Evolutionary conservation across 37 sponge, comb jelly and placozoan genomes (phyloP).

Genomic region (Diacarnus erythraeanus): DNA sequence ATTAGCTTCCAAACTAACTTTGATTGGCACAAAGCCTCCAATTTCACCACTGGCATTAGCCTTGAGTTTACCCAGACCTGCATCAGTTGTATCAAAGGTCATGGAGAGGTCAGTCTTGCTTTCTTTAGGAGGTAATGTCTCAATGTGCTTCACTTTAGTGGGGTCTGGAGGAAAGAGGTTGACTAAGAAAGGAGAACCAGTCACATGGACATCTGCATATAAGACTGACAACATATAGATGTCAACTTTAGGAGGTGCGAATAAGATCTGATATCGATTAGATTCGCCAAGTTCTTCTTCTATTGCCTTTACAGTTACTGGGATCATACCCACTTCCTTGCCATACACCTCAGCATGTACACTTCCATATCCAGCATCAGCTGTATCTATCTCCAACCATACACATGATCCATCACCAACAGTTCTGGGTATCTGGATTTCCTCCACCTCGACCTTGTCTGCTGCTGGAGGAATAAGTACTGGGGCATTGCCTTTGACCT

Average conservation of each 20-base stretch:
- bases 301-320: slow-evolving; percentile 2
- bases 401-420: slow-evolving; percentile 7
- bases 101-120: background rate
- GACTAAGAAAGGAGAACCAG: slow-evolving; percentile 66
- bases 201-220: slow-evolving; percentile 31
- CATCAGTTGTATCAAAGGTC: slow-evolving; percentile 41
- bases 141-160: slow-evolving; percentile 7
- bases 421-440: slow-evolving; percentile 22
- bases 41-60: slow-evolving; percentile 43
- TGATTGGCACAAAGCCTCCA: slow-evolving; percentile 32
- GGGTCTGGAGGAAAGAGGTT: slow-evolving; percentile 37
- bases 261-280: slow-evolving; percentile 10
- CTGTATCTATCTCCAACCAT: slow-evolving; percentile 33
- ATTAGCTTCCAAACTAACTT: slow-evolving; percentile 14
- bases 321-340: slow-evolving; percentile 10
- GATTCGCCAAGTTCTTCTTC: slow-evolving; percentile 1
- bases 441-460: slow-evolving; percentile 30
- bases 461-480: slow-evolving; percentile 36
- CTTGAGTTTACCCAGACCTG: slow-evolving; percentile 47
- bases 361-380: slow-evolving; percentile 41
- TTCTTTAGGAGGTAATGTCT: slow-evolving; percentile 1
- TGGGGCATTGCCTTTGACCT: slow-evolving; percentile 22
- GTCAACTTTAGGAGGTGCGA: slow-evolving; percentile 24
- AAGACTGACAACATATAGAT: slow-evolving; percentile 27
- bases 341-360: slow-evolving; percentile 21